Evolutionary conservation across 1,140 invertebrate species (phyloP), one percentile per base, ranked within the genome.

Genomic region (Rhagoletis zephyria): DNA sequence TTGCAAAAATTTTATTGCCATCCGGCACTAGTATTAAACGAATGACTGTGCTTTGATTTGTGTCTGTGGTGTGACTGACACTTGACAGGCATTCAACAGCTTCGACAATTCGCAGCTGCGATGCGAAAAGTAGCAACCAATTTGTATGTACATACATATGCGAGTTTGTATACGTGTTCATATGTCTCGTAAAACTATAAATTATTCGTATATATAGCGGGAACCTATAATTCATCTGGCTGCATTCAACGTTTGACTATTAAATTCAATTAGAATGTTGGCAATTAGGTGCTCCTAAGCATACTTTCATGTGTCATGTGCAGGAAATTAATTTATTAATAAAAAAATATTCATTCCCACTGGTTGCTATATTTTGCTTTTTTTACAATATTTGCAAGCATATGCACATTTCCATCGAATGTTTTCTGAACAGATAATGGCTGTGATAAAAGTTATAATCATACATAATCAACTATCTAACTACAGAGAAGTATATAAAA

Each of bases 11-110:
- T 74, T 74, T 74, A 74, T 48, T 74, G 67, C 6, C 10, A 74
- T 40, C 42, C 67, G 40, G 40, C 40, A 45, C 14, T 45, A 45
- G 67, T 42, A 74, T 14, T 12, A 74, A 74, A 45, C 45, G 12
- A 40, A 45, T 74, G 12, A 40, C 67, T 74, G 40, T 42, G 67
- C 67, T 74, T 74, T 74, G 67, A 74, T 74, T 74, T 74, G 10
- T 74, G 40, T 45, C 40, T 70, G 65, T 70, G 65, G 12, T 70
- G 30, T 10, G 65, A 70, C 65, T 42, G 65, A 3, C 64, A 10
- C 19, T 42, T 42, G 19, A 10, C 67, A 74, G 67, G 0, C 10
- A 48, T 10, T 10, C 10, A 56, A 56, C 4, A 56, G 51, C 51
- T 1, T 56, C 51, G 2, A 1, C 61, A 63, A 63, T 4, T 30